Evolutionary conservation across 2,888 invertebrate genomes (phyloP), one percentile per base, ranked within the genome.

Genomic region (Lordiphosa andalusiaca): DNA sequence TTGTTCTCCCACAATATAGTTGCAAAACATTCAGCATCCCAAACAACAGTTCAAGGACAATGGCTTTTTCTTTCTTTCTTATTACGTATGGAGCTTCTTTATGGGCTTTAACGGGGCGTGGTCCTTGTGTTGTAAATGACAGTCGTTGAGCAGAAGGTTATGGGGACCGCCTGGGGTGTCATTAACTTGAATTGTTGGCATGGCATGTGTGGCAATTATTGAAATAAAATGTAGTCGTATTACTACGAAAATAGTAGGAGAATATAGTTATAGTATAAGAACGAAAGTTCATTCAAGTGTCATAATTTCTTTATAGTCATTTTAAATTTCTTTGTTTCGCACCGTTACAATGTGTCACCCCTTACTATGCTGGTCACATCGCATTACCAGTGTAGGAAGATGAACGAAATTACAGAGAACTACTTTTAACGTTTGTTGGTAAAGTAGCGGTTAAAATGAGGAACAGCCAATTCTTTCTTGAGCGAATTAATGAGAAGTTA

Each of bases 41-140:
- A 51, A 61, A 54, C 2, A 48, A 19, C 63, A 63, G 57, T 68
- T 70, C 75, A 77, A 82, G 82, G 82, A 77, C 82, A 69, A 62
- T 61, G 48, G 60, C 39, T 44, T 50, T 44, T 50, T 48, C 30
- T 44, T 53, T 60, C 50, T 48, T 47, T 61, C 50, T 48, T 47
- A 59, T 46, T 10, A 30, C 30, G 48, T 50, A 35, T 36, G 19
- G 38, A 13, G 36, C 9, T 30, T 30, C 2, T 48, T 39, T 66
- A 56, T 58, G 55, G 48, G 50, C 39, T 56, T 52, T 52, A 40
- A 53, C 52, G 62, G 71, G 69, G 71, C 69, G 71, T 71, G 69
- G 33, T 10, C 30, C 30, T 53, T 44, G 16, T 39, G 40, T 52
- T 41, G 35, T 55, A 49, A 25, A 36, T 40, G 54, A 49, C 42